Conservation (phyloP, 2,113 vertebrate species). For the Oreochromis spilurus region DNA sequence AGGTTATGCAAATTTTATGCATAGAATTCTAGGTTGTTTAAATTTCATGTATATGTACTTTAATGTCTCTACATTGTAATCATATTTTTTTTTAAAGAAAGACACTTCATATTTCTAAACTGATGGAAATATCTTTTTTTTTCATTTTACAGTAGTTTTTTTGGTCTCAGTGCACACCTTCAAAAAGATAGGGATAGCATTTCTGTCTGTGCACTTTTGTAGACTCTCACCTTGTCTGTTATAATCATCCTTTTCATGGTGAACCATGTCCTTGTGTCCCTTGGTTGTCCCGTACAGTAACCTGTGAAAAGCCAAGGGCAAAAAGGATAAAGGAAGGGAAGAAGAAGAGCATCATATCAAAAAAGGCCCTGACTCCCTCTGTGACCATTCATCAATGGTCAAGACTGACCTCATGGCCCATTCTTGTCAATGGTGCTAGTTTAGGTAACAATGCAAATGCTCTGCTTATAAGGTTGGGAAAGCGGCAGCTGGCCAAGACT, state of each 20-base stretch:
- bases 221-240: conserved; percentile 80
- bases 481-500: neutral
- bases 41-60: neutral
- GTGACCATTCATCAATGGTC: neutral
- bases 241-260: conserved; percentile 87
- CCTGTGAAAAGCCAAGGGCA: conserved; percentile 26
- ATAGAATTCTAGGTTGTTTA: neutral
- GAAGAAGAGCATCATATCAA: neutral
- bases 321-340: neutral
- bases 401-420: neutral
- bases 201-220: neutral
- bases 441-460: neutral
- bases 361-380: neutral
- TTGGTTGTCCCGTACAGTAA: conserved; percentile 83
- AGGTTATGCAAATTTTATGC: neutral
- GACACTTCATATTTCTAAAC: neutral
- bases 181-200: neutral
- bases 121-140: neutral
- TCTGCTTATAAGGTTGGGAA: neutral
- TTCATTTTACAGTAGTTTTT: neutral
- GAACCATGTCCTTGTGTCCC: conserved; percentile 89
- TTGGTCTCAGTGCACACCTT: neutral
- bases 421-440: neutral
- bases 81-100: neutral
- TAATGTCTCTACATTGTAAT: neutral